Evolutionary conservation across 2,888 invertebrate species (phyloP).

Genomic region (Troides helena): DNA sequence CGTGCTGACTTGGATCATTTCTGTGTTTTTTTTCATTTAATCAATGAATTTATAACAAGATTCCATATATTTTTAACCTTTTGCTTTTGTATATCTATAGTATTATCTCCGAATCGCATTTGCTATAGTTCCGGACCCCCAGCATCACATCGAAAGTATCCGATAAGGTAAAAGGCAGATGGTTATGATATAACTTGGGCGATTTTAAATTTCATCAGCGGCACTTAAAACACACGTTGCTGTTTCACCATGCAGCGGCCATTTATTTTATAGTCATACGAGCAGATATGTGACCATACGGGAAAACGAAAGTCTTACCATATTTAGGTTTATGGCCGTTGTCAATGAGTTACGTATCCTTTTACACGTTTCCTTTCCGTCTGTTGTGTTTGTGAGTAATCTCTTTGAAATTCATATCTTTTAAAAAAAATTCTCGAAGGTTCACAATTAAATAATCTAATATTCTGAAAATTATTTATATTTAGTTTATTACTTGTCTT

Average conservation of each 20-base stretch:
- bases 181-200: slow-evolving; percentile 5
- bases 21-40: no score
- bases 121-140: not conserved
- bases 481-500: no score
- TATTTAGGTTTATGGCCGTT: slow-evolving; percentile 19
- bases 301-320: slow-evolving; percentile 31
- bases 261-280: slow-evolving; percentile 30
- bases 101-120: no score
- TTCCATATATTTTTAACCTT: no score
- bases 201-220: not conserved
- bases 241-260: slow-evolving; percentile 9
- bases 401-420: not conserved
- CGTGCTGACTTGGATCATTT: no score
- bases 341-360: slow-evolving; percentile 27
- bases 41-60: not conserved
- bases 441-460: no score
- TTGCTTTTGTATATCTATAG: no score
- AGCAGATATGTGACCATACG: slow-evolving; percentile 23
- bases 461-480: no score
- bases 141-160: slow-evolving; percentile 9
- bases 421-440: not conserved
- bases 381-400: not conserved
- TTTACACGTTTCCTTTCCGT: slow-evolving; percentile 31
- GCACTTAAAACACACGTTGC: slow-evolving; percentile 10
- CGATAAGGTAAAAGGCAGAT: slow-evolving; percentile 6